phyloP scores from a whole-genome alignment of 1,140 invertebrate species.

The Himalopsyche phryganea region DNA sequence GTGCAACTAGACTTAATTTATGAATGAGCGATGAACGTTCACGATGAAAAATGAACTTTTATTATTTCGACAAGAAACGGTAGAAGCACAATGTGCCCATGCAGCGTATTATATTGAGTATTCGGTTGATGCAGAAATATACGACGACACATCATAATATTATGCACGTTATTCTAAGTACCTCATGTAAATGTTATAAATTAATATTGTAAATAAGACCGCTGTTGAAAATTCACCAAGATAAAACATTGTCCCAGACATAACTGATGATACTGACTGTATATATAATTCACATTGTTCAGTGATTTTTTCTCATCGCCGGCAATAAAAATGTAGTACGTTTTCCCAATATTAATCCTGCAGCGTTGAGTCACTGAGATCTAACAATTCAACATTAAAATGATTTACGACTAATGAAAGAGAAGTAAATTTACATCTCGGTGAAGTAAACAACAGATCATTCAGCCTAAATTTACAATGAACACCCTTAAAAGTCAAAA shows the following conservation, averaged over 20 bases:
- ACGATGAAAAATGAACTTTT: constrained; percentile 4
- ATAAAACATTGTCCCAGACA: no score
- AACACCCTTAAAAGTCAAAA: constrained; percentile 21
- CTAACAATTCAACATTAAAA: no score
- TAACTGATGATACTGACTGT: neutral
- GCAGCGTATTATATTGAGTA: constrained; percentile 11
- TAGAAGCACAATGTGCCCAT: constrained; percentile 22
- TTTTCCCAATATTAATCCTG: no score
- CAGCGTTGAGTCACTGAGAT: no score
- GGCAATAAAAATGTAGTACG: no score
- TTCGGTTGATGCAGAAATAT: constrained; percentile 19
- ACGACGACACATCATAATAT: constrained; percentile 7
- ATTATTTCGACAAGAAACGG: constrained; percentile 1
- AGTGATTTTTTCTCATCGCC: no score
- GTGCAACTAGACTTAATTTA: constrained; percentile 24
- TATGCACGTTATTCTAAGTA: constrained; percentile 19
- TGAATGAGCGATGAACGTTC: constrained; percentile 14
- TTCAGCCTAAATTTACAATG: constrained; percentile 11
- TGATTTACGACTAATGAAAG: no score
- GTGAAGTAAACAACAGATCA: constrained; percentile 20
- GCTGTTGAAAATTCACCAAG: no score
- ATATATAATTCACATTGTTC: neutral
- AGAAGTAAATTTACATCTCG: constrained; percentile 1
- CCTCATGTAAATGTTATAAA: constrained; percentile 21
- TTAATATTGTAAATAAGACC: neutral